These are phyloP conservation scores for Philotrypesis tridentata DNA, from an alignment of 1,140 invertebrate species.

Conservation along the genomic window DNA sequence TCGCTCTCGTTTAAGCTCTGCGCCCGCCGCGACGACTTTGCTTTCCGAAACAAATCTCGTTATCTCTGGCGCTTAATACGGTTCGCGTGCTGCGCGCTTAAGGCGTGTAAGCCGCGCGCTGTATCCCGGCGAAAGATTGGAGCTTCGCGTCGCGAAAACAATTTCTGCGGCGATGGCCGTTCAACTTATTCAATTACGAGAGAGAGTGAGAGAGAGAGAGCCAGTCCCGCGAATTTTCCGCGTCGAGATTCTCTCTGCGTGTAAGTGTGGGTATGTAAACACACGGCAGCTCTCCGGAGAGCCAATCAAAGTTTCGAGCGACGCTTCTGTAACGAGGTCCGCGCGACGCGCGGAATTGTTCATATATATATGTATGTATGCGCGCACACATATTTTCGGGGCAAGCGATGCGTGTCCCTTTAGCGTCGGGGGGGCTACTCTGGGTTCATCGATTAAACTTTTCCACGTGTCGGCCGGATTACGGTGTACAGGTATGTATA, in stretches of 20 bases:
- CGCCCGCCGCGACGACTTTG: too few species aligned
- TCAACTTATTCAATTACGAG: constrained; percentile 35
- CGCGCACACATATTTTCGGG: background rate
- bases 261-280: background rate
- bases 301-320: constrained; percentile 32
- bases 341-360: background rate
- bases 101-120: too few species aligned
- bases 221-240: background rate
- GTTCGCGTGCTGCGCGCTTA: too few species aligned
- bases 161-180: background rate
- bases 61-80: background rate
- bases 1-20: background rate
- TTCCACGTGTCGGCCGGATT: background rate
- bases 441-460: background rate
- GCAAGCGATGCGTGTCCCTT: background rate
- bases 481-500: too few species aligned
- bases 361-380: background rate
- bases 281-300: background rate
- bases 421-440: background rate
- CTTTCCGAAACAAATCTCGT: background rate
- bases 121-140: too few species aligned
- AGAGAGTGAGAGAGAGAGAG: too few species aligned
- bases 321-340: background rate
- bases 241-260: too few species aligned
- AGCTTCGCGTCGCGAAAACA: background rate